These are phyloP conservation scores for Sphaeramia orbicularis DNA, from an alignment of 2,797 vertebrate species.

Conservation along the genomic window DNA sequence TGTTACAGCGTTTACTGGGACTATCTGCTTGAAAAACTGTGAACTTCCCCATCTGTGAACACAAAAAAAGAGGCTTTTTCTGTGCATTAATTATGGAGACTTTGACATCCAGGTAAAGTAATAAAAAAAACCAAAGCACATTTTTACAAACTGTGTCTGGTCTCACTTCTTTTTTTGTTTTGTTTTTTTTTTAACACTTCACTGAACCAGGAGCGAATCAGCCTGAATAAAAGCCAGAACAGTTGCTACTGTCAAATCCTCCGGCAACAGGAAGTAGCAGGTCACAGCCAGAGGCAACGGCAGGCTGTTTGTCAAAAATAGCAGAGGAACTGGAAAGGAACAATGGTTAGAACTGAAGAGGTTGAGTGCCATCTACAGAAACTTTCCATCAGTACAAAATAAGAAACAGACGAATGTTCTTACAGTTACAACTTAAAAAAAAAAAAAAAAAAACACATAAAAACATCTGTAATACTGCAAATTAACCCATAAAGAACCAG, in stretches of 20 bases:
- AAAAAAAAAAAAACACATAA: constrained; percentile 6
- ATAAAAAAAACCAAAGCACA: no score
- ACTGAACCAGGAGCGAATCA: background rate
- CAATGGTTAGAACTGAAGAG: background rate
- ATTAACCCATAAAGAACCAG: no score
- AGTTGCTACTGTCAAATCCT: constrained; percentile 25
- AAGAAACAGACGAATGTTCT: background rate
- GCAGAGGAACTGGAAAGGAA: constrained; percentile 47
- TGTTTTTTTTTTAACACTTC: no score
- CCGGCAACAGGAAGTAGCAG: constrained; percentile 44
- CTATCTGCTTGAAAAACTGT: no score
- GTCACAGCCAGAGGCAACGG: constrained; percentile 25
- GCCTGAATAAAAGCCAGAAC: background rate
- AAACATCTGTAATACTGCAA: background rate
- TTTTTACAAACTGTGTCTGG: no score
- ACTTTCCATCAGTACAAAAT: background rate
- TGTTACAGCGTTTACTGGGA: no score
- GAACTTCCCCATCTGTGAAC: no score
- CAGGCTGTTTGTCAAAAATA: constrained; percentile 25
- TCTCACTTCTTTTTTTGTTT: no score
- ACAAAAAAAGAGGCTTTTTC: no score
- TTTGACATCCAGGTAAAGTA: no score
- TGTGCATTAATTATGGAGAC: no score
- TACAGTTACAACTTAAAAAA: background rate
- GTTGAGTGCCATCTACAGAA: constrained; percentile 17